Conservation (phyloP, 2,797 vertebrate species). For the Gallirallus australis region DNA sequence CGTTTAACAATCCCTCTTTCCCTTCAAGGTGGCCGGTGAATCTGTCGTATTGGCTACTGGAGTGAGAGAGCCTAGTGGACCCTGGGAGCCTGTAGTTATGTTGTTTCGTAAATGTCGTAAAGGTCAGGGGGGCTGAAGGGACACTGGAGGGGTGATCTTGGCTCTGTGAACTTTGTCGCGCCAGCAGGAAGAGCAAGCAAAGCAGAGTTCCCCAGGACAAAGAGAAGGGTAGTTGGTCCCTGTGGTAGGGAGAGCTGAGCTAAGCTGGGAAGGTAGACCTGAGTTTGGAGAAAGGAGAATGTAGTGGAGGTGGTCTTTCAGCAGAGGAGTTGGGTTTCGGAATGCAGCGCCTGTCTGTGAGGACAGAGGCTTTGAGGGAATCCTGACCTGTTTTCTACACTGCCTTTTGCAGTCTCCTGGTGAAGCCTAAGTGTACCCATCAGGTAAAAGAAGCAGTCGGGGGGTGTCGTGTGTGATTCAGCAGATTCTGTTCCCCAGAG, state of each 20-base stretch:
- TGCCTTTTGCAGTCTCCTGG: constrained; percentile 41
- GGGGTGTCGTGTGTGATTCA: neutral
- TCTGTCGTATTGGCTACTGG: constrained; percentile 58
- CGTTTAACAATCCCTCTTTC: constrained; percentile 71
- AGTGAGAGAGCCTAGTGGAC: constrained; percentile 65
- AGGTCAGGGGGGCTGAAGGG: constrained; percentile 44
- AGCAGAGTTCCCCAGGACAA: neutral
- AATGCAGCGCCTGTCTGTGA: neutral
- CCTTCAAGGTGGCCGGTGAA: constrained; percentile 61
- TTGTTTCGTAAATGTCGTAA: constrained; percentile 71
- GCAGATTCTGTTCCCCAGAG: constrained; percentile 25
- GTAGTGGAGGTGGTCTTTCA: neutral
- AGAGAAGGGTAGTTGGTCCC: neutral
- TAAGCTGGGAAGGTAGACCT: neutral
- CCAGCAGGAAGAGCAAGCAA: neutral
- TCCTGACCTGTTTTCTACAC: constrained; percentile 1
- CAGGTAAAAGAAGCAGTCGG: neutral
- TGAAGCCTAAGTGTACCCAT: neutral
- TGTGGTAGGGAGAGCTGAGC: constrained; percentile 11
- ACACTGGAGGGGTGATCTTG: constrained; percentile 39
- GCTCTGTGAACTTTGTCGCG: constrained; percentile 36
- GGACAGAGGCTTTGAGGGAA: neutral
- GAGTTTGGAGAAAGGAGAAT: neutral
- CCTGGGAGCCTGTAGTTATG: constrained; percentile 68
- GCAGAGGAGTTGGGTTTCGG: neutral